Conservation (phyloP, 2,797 vertebrate species). For the Varecia variegata region DNA sequence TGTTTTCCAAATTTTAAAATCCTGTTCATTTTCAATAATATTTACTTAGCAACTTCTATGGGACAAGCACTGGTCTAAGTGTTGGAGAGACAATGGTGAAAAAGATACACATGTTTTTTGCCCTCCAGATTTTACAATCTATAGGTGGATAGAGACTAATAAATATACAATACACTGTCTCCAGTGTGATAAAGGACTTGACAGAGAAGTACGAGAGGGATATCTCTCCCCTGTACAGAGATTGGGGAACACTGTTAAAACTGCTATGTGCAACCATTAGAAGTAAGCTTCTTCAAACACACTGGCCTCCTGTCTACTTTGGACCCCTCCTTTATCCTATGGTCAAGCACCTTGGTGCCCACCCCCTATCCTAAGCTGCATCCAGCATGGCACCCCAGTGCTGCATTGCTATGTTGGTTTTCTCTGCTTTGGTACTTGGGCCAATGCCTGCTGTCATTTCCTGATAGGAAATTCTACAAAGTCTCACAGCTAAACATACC, state of each 20-base stretch:
- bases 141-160: not conserved
- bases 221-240: not conserved
- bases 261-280: not conserved
- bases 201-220: not conserved
- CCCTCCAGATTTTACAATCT: not conserved
- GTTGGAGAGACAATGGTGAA: not conserved
- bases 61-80: not conserved
- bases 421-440: not conserved
- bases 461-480: not conserved
- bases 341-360: not conserved
- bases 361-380: not conserved
- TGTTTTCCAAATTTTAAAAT: conserved; percentile 33
- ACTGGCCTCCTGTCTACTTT: not conserved
- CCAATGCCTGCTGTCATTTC: not conserved
- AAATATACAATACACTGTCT: not conserved
- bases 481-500: not conserved
- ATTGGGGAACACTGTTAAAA: not conserved
- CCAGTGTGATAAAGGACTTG: not conserved
- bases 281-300: conserved; percentile 18
- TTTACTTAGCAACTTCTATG: not conserved
- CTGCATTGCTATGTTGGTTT: not conserved
- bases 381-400: not conserved
- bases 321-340: not conserved
- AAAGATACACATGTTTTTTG: not conserved
- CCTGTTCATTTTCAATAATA: not conserved